phyloP scores from a whole-genome alignment of 2,888 invertebrate species.

The Trissonchulus latispiculum region DNA sequence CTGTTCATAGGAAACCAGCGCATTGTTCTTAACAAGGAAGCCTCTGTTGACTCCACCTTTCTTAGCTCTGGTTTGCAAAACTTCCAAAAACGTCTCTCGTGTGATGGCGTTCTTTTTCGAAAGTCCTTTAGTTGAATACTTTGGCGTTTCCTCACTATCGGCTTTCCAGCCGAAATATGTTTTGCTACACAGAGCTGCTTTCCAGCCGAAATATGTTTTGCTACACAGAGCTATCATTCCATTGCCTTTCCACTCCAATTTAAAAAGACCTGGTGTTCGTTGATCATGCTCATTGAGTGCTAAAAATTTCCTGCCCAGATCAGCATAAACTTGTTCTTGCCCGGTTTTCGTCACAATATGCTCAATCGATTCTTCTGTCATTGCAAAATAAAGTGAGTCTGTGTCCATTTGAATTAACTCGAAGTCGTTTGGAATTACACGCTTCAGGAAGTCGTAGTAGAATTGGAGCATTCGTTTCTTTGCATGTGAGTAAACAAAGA shows the following conservation, averaged over 20 bases:
- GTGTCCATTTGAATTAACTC: background rate
- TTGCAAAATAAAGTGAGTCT: background rate
- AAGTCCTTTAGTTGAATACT: background rate
- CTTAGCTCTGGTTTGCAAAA: background rate
- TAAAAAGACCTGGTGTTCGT: background rate
- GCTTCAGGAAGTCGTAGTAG: background rate
- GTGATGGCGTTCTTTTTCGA: background rate
- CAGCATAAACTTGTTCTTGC: no score
- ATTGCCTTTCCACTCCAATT: background rate
- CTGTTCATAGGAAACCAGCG: background rate
- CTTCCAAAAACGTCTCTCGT: background rate
- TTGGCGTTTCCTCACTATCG: background rate
- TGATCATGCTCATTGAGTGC: background rate
- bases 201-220: background rate
- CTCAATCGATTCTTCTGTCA: background rate
- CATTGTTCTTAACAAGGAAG: background rate
- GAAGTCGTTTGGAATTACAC: background rate
- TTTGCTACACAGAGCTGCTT: background rate
- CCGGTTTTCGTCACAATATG: background rate
- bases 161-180: background rate
- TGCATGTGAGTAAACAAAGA: background rate
- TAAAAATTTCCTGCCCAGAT: background rate
- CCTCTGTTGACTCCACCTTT: slow-evolving; percentile 1
- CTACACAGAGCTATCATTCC: background rate
- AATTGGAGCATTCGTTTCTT: background rate